Evolutionary conservation across 2,797 vertebrate genomes (phyloP), one percentile per base, ranked within the genome.

Genomic region (Gadopsis marmoratus): DNA sequence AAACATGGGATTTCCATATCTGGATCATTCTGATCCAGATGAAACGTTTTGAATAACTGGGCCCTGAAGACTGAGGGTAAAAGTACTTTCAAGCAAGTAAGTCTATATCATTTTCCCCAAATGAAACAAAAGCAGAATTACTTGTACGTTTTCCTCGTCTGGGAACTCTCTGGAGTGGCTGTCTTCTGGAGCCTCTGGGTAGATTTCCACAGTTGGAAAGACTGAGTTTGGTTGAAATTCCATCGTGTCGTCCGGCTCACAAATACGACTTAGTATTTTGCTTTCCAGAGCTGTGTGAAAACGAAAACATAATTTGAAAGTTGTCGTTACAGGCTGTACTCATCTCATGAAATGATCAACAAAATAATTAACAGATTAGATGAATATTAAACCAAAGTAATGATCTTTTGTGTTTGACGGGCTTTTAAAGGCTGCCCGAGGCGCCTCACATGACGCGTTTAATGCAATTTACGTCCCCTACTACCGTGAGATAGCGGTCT

Each of bases 201-300:
- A 41, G n/a, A 56, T 41, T 11, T 90, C 74, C 21, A n/a, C 59
- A 6, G 65, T 21, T 35, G 86, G 92, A 74, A 84, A 80, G 4
- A 83, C 26, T 21, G 87, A 74, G 78, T 88, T 82, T 50, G 94
- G 85, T 50, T 76, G 55, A 33, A 92, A 88, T 13, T 91, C 82
- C 33, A 81, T 39, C 16, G 89, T 73, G 37, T 93, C 88, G 9
- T 94, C 83, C 0, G 74, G 90, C 45, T 96, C 93, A 90, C 96
- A 98, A 71, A 97, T 96, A 86, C 84, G 94, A 90, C 88, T 93
- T 74, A 97, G 93, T 33, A 97, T 79, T 55, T 91, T 90, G 76
- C 80, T 87, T 90, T 97, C 96, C 89, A 97, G 92, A 58, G 83
- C 96, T 95, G 92, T 12, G 31, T 0, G 14, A 71, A 72, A 83